Evolutionary conservation across 1,140 invertebrate species (phyloP).

Genomic region (Lepidostoma basale): DNA sequence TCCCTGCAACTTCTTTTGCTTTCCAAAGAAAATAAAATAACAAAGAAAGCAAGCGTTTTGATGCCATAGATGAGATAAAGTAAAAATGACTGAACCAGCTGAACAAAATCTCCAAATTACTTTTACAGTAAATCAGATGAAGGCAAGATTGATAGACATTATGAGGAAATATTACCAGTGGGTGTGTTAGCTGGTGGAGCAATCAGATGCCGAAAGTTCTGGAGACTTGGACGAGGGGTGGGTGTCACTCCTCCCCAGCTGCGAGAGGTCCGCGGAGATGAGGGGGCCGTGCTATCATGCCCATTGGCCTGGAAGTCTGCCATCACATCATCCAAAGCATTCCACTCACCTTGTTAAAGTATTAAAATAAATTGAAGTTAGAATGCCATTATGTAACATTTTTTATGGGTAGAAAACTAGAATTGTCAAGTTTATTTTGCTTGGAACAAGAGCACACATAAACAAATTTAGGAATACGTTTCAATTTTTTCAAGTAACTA

Average conservation of each 20-base stretch:
- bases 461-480: no score
- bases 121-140: background rate
- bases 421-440: no score
- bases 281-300: conserved; percentile 21
- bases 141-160: background rate
- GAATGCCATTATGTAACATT: no score
- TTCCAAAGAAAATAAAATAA: no score
- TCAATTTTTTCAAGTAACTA: no score
- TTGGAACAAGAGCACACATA: no score
- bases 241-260: background rate
- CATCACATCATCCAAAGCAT: conserved; percentile 39
- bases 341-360: conserved; percentile 5
- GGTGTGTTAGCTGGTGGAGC: background rate
- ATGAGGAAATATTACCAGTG: background rate
- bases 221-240: background rate
- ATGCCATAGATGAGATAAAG: no score
- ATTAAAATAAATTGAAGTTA: no score
- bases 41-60: no score
- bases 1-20: no score
- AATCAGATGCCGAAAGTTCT: background rate
- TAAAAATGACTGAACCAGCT: no score
- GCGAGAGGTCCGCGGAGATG: conserved; percentile 13
- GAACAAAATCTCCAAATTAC: background rate
- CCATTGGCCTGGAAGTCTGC: conserved; percentile 41
- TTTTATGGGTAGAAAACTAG: no score